Evolutionary conservation across 1,140 invertebrate genomes (phyloP), one percentile per base, ranked within the genome.

Genomic region (Whitmania pigra): DNA sequence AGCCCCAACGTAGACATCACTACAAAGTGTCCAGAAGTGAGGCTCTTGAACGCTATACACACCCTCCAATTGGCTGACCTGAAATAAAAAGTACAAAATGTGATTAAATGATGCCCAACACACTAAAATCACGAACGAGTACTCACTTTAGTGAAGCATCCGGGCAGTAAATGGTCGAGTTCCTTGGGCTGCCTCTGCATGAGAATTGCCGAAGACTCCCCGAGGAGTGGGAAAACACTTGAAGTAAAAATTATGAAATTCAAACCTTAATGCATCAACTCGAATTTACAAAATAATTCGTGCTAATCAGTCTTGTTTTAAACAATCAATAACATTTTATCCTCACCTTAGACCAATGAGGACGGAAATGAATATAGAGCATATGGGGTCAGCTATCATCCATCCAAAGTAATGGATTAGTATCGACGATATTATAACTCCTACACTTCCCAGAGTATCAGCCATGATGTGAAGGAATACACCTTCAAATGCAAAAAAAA

Each of bases 11-110:
- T 89, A 94, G 18, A 91, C 87, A 73, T 94, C 91, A 78, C 91
- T 93, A 80, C 93, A 96, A 40, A 97, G 83, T 0, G 94, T 97
- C 94, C 94, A 97, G 80, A 97, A 97, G 79, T 96, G 93, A 2
- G 92, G 92, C 77, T 97, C 93, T 79, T 95, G 81, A 27, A 82
- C 78, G 76, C 79, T 79, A 74, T 81, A 82, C 29, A 83, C 82
- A 25, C 82, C 82, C 25, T 93, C 89, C 43, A 97, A 81, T 73
- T 93, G 90, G 53, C 88, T 89, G 13, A 96, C 80, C 83, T 85
- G 68, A 49, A 67, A 70, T 69, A 40, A 60, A 55, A 25, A 53
- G 27, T 36, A 2, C 25, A 43, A 53, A 36, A 49, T 57, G 57
- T 6, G 27, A 29, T 25, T 25, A n/a, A 54, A 49, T 2, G 13